Evolutionary conservation across 2,797 vertebrate genomes (phyloP).

Genomic region (Anguilla megastoma): DNA sequence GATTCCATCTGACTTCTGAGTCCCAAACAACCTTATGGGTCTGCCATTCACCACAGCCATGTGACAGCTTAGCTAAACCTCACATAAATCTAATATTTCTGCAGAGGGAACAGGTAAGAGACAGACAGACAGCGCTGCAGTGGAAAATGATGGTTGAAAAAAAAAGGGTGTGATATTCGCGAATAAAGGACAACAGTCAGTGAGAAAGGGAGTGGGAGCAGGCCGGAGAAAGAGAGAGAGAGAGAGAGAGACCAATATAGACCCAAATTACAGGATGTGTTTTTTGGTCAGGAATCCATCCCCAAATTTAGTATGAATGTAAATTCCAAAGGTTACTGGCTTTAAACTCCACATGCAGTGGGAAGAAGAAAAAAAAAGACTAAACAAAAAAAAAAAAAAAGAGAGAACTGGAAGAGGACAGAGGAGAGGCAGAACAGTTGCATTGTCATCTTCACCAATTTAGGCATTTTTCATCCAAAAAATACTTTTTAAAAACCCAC

Average conservation of each 20-base stretch:
- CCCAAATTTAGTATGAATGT: constrained; percentile 79
- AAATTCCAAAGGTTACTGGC: constrained; percentile 71
- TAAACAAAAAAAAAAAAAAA: constrained; percentile 60
- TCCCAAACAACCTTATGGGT: background rate
- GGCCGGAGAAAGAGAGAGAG: constrained; percentile 34
- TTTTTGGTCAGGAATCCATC: constrained; percentile 78
- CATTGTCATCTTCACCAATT: constrained; percentile 48
- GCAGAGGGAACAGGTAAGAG: background rate
- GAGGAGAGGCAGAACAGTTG: constrained; percentile 53
- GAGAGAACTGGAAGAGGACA: constrained; percentile 3
- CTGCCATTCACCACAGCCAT: background rate
- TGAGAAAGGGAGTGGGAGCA: constrained; percentile 39
- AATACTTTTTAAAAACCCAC: background rate
- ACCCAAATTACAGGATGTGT: constrained; percentile 79
- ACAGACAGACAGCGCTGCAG: background rate
- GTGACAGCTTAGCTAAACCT: background rate
- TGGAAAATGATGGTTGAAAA: background rate
- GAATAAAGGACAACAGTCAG: constrained; percentile 15
- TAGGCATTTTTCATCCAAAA: background rate
- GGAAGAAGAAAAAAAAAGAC: constrained; percentile 47
- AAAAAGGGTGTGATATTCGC: constrained; percentile 10
- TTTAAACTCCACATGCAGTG: constrained; percentile 58
- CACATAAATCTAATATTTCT: background rate
- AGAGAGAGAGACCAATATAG: constrained; percentile 71
- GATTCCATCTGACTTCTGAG: background rate